Evolutionary conservation across 2,888 invertebrate species (phyloP), one percentile per base, ranked within the genome.

Genomic region (Myopa testacea): DNA sequence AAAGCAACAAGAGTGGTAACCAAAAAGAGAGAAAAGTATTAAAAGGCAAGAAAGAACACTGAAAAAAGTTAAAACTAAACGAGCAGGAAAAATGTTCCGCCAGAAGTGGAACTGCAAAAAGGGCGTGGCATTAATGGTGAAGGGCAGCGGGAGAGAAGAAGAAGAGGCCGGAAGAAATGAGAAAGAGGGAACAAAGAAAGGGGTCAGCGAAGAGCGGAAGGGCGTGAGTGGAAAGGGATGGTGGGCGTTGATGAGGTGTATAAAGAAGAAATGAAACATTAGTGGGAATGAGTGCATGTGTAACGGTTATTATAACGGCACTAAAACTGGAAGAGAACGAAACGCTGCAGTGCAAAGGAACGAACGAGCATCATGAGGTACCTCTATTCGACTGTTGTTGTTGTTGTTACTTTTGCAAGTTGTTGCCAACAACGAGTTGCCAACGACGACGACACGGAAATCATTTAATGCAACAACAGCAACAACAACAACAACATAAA

Each of bases 61-160:
- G 6, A 10, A 40, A 40, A 19, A 19, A 67, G 14, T 26, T 50
- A 69, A 69, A 69, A 34, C 52, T 69, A 69, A 52, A 45, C 69
- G 34, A 69, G 69, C 50, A 26, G 69, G 19, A 69, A 69, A 55
- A 55, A 70, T 52, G 55, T 37, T 26, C 52, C 16, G 70, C 34
- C 10, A 63, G 63, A 26, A 63, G 10, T 26, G 34, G 12, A 12
- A 6, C 34, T 14, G 14, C 16, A 26, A 55, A 19, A 45, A 40
- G 19, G 19, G 40, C 12, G 68, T 45, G 45, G 68, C 68, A 67
- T 37, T 38, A 12, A 4, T 5, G 19, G 4, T 14, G 62, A 62
- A 3, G n/a, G 62, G 34, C 34, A 4, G 62, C 3, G 10, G 3
- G 62, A n/a, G 62, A 5, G 65, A 26, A 26, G 37, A 12, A 16